Conservation (phyloP, 2,888 invertebrate species). For the Scaptomyza caliginosa region DNA sequence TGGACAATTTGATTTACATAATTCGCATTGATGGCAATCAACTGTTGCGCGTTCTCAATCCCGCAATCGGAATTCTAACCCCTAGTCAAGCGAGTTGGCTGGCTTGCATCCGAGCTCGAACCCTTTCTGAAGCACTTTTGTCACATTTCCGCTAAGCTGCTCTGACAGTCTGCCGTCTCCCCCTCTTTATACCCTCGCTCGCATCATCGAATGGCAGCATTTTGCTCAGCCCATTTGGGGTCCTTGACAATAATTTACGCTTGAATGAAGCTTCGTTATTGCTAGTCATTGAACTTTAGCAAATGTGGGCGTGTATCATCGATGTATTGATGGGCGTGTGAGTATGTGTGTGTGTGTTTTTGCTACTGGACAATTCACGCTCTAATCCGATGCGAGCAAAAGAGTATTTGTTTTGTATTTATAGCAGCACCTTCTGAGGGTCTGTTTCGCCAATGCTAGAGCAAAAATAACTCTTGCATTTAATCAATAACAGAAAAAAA, state of each 20-base stretch:
- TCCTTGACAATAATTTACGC: conserved; percentile 68
- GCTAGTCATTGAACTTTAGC: conserved; percentile 76
- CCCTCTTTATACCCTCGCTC: neutral
- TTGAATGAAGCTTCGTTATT: conserved; percentile 61
- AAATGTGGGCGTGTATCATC: conserved; percentile 43
- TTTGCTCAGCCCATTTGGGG: conserved; percentile 33
- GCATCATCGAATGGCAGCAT: neutral
- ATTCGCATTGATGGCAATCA: conserved; percentile 71
- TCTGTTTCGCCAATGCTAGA: conserved; percentile 11
- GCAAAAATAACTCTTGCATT: conserved; percentile 47
- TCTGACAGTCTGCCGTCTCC: conserved; percentile 7
- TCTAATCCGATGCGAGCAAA: conserved; percentile 37
- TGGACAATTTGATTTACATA: conserved; percentile 75
- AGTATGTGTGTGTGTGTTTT: conserved; percentile 1
- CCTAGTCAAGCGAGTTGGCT: neutral
- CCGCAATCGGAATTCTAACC: neutral
- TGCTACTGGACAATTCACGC: conserved; percentile 31
- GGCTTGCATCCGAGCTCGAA: conserved; percentile 10
- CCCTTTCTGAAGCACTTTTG: conserved; percentile 43
- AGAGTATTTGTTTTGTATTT: conserved; percentile 43
- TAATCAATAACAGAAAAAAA: conserved; percentile 44
- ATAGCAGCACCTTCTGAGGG: conserved; percentile 44
- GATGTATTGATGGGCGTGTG: neutral
- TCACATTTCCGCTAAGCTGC: conserved; percentile 53
- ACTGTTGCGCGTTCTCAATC: conserved; percentile 55